phyloP scores from a whole-genome alignment of 2,113 vertebrate genomes.

The Leucopsar rothschildi region DNA sequence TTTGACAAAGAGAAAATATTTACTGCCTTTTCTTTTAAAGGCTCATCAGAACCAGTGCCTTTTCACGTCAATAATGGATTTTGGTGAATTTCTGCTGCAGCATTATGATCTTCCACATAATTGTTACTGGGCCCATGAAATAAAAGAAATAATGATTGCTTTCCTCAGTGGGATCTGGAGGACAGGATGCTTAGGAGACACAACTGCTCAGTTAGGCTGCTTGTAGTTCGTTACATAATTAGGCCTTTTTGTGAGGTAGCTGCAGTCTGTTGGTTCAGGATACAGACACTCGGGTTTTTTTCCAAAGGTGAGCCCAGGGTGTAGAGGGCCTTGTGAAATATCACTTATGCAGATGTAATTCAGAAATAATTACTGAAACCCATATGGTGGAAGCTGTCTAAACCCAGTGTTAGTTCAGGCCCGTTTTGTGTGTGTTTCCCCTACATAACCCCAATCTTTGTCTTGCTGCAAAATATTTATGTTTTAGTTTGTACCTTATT shows the following conservation, averaged over 20 bases:
- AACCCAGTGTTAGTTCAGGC: not conserved
- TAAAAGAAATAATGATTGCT: constrained; percentile 47
- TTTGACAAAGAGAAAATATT: not conserved
- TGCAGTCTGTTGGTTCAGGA: not conserved
- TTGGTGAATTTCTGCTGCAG: constrained; percentile 40
- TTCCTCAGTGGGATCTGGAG: constrained; percentile 24
- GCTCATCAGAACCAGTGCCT: constrained; percentile 7
- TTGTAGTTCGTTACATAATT: constrained; percentile 44
- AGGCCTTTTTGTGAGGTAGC: constrained; percentile 47
- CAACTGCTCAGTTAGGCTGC: constrained; percentile 46
- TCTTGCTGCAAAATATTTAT: constrained; percentile 43
- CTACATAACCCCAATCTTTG: not conserved
- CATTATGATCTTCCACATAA: not conserved
- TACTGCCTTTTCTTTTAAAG: not conserved
- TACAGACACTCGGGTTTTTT: not conserved
- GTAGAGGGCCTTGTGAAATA: not conserved
- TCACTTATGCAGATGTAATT: constrained; percentile 25
- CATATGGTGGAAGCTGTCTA: constrained; percentile 7
- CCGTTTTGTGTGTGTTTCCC: not conserved
- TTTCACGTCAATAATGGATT: constrained; percentile 39
- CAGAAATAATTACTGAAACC: constrained; percentile 28
- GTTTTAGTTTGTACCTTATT: constrained; percentile 32
- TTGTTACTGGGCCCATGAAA: constrained; percentile 59
- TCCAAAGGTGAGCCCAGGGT: constrained; percentile 2
- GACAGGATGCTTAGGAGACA: constrained; percentile 44